Conservation (phyloP, 2,113 vertebrate genomes). For the Ursus arctos region DNA sequence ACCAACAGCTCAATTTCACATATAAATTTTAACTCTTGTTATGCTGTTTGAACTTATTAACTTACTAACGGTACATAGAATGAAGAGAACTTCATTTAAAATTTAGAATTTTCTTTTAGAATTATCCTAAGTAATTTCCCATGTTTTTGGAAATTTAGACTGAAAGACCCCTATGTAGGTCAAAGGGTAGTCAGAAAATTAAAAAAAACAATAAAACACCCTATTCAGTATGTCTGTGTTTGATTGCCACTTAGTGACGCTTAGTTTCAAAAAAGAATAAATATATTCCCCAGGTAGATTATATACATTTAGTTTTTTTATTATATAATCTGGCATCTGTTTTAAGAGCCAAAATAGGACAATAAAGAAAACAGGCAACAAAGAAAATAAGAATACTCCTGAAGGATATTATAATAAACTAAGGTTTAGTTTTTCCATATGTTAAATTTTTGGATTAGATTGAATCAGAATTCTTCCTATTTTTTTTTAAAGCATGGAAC, state of each 20-base stretch:
- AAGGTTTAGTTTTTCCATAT: background rate
- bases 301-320: background rate
- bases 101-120: constrained; percentile 34
- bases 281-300: background rate
- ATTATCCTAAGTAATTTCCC: constrained; percentile 16
- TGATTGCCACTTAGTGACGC: background rate
- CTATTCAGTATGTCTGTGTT: background rate
- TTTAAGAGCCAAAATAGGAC: constrained; percentile 28
- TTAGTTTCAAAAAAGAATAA: background rate
- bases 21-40: background rate
- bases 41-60: background rate
- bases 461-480: background rate
- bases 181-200: background rate
- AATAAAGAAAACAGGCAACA: constrained; percentile 32
- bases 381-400: constrained; percentile 34
- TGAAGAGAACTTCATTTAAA: background rate
- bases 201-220: background rate
- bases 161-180: background rate
- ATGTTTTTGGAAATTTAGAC: background rate
- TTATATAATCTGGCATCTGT: background rate
- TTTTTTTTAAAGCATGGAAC: background rate
- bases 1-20: background rate
- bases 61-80: background rate
- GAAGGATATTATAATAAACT: constrained; percentile 17
- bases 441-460: background rate